Percentiles rank a stretch among this genome's conserved stretches.
phyloP scores from a whole-genome alignment of 2,797 vertebrate species.

The Notamacropus eugenii region DNA sequence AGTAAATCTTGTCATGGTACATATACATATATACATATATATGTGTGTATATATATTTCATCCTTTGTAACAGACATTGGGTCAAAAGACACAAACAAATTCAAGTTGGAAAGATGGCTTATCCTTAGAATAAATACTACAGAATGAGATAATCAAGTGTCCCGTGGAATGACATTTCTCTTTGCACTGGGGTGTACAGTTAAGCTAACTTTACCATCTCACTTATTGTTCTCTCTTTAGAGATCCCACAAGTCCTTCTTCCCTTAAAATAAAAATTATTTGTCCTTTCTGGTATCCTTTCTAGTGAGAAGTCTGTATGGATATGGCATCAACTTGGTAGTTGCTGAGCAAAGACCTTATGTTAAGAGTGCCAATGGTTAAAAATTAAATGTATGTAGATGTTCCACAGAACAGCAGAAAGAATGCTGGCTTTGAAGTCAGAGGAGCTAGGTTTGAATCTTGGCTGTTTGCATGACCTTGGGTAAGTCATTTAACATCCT shows the following conservation, averaged over 20 bases:
- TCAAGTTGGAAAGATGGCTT: not conserved
- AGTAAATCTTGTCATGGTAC: not conserved
- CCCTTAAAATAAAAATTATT: not conserved
- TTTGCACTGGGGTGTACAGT: not conserved
- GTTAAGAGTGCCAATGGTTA: not conserved
- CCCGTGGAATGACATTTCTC: not conserved
- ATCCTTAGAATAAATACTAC: not conserved
- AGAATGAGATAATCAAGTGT: not conserved
- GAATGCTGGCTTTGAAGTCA: not conserved
- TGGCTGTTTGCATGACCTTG: not conserved
- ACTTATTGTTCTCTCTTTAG: not conserved
- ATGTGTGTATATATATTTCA: not conserved
- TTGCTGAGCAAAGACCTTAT: not conserved
- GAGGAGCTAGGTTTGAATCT: not conserved
- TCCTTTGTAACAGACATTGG: not conserved
- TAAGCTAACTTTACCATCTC: not conserved
- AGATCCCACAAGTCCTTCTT: not conserved
- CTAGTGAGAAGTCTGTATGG: not conserved
- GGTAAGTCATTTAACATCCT: not conserved
- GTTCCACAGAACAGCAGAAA: not conserved
- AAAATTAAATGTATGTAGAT: not conserved
- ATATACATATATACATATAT: not conserved
- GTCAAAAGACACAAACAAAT: not conserved
- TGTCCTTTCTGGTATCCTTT: not conserved
- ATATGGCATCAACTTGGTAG: not conserved